Evolutionary conservation across 2,797 vertebrate species (phyloP).

Genomic region (Somateria mollissima): DNA sequence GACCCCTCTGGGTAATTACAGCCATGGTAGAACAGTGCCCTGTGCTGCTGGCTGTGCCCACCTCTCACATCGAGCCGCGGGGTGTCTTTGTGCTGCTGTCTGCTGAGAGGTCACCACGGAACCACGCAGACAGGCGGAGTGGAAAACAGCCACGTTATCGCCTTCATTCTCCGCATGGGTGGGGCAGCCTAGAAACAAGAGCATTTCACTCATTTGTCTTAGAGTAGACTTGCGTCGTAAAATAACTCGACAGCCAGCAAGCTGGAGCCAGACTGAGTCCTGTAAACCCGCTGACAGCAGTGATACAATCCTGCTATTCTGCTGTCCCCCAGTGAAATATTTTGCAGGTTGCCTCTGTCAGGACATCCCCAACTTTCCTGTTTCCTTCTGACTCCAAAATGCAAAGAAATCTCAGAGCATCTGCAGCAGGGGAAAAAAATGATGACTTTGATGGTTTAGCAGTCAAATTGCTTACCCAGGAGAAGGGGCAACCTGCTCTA

Average conservation of each 20-base stretch:
- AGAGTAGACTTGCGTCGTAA: background rate
- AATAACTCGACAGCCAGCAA: background rate
- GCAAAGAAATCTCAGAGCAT: background rate
- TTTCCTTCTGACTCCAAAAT: background rate
- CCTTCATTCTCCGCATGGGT: background rate
- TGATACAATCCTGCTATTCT: background rate
- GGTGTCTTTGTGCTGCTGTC: background rate
- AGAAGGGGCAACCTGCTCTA: background rate
- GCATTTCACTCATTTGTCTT: background rate
- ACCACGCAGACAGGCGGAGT: fast-evolving
- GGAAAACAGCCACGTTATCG: background rate
- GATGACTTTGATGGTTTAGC: background rate
- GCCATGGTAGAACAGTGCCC: background rate
- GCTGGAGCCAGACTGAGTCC: background rate
- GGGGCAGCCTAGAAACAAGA: background rate
- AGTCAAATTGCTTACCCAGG: background rate
- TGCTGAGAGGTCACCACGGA: background rate
- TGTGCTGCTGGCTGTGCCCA: background rate
- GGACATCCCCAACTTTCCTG: background rate
- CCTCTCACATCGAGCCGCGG: fast-evolving
- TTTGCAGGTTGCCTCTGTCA: background rate
- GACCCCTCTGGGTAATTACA: background rate
- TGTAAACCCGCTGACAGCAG: background rate
- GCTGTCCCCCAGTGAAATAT: background rate
- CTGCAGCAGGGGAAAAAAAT: background rate